Evolutionary conservation across 1,140 invertebrate genomes (phyloP).

Genomic region (Melanaphis sacchari): DNA sequence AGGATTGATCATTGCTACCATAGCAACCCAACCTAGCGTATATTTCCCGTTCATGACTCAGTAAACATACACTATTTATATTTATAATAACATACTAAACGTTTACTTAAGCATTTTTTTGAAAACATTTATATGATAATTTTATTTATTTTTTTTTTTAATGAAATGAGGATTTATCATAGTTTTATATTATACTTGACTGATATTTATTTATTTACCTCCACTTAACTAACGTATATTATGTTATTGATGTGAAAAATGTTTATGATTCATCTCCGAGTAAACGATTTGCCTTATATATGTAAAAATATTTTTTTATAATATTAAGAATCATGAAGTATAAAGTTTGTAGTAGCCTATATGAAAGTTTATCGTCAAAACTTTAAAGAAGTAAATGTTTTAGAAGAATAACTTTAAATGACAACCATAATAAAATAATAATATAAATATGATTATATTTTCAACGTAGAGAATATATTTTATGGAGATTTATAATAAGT

Average conservation of each 20-base stretch:
- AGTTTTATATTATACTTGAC: neutral
- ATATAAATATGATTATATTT: neutral
- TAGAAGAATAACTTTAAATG: neutral
- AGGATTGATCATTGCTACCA: neutral
- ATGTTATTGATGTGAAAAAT: constrained; percentile 23
- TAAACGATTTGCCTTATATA: neutral
- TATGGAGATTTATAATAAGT: neutral
- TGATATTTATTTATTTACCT: neutral
- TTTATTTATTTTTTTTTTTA: no score
- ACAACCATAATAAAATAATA: constrained; percentile 11
- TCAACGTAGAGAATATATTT: neutral
- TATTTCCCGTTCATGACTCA: neutral
- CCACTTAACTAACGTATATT: neutral
- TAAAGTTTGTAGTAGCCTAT: neutral
- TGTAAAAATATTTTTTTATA: neutral
- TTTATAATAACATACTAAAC: neutral
- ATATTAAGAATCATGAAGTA: neutral
- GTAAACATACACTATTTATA: neutral
- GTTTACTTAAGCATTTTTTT: neutral
- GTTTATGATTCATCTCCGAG: neutral
- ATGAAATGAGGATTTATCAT: neutral
- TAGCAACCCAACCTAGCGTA: neutral
- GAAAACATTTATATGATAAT: neutral
- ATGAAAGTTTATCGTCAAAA: neutral
- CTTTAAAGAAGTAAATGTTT: neutral